These are phyloP conservation scores for Cenopis cana DNA, from an alignment of 2,888 invertebrate species.

Conservation along the genomic window DNA sequence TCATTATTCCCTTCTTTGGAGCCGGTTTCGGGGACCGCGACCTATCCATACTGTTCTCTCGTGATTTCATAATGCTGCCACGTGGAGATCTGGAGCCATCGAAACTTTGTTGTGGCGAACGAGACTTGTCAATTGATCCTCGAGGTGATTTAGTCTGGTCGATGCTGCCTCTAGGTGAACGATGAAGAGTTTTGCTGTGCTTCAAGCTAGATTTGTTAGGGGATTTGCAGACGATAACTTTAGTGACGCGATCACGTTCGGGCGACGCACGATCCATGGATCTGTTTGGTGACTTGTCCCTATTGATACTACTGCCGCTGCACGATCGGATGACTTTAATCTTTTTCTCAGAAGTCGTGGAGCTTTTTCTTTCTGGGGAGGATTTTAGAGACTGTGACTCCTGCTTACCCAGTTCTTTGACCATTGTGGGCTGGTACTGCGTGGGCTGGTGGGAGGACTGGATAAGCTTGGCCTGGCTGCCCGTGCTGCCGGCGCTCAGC, in stretches of 20 bases:
- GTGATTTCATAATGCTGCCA: conserved; percentile 80
- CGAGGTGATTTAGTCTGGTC: conserved; percentile 81
- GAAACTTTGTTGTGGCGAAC: conserved; percentile 85
- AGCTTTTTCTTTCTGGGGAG: conserved; percentile 74
- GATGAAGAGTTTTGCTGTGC: conserved; percentile 71
- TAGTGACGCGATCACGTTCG: conserved; percentile 78
- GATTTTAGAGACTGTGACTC: conserved; percentile 83
- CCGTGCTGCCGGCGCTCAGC: conserved; percentile 96
- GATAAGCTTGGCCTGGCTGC: conserved; percentile 96
- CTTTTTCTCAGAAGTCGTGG: conserved; percentile 67
- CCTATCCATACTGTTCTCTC: conserved; percentile 76
- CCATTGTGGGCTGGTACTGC: conserved; percentile 94
- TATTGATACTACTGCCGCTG: conserved; percentile 80
- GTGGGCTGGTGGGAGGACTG: conserved; percentile 97
- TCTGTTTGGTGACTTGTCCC: conserved; percentile 76
- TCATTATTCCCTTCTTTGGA: conserved; percentile 83
- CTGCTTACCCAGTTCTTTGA: conserved; percentile 95
- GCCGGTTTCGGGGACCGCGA: conserved; percentile 78
- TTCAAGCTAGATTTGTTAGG: conserved; percentile 80
- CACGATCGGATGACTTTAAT: conserved; percentile 83
- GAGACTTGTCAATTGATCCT: conserved; percentile 84
- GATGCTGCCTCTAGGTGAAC: conserved; percentile 85
- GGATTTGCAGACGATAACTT: conserved; percentile 81
- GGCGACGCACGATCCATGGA: conserved; percentile 65
- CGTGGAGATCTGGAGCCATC: conserved; percentile 80